Evolutionary conservation across 2,888 invertebrate genomes (phyloP).

Genomic region (Pandemis heparana): DNA sequence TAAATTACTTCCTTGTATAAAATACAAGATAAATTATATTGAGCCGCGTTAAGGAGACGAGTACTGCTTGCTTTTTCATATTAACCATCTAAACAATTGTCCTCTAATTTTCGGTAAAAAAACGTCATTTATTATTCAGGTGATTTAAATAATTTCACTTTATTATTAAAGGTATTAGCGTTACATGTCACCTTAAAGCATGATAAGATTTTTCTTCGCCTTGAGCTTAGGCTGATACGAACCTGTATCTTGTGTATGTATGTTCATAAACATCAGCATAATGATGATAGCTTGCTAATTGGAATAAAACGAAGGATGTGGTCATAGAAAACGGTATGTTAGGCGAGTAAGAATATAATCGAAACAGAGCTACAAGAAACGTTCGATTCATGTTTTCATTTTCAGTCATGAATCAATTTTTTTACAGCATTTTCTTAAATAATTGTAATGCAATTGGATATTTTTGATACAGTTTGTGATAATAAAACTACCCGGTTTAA

Average conservation of each 20-base stretch:
- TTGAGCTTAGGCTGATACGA: neutral
- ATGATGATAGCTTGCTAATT: neutral
- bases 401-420: neutral
- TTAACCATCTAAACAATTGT: neutral
- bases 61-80: neutral
- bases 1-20: conserved; percentile 42
- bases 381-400: neutral
- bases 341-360: neutral
- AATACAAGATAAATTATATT: conserved; percentile 38
- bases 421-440: neutral
- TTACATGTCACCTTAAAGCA: neutral
- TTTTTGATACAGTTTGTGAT: neutral
- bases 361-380: neutral
- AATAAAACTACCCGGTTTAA: neutral
- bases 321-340: neutral
- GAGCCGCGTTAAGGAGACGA: conserved; percentile 25
- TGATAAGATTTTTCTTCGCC: conserved; percentile 1
- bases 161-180: neutral
- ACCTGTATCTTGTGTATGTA: neutral
- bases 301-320: neutral
- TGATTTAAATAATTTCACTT: neutral
- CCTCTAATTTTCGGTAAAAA: neutral
- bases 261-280: neutral
- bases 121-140: neutral
- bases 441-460: neutral